Evolutionary conservation across 1,140 invertebrate species (phyloP), one percentile per base, ranked within the genome.

Genomic region (Lepidotrigona ventralis): DNA sequence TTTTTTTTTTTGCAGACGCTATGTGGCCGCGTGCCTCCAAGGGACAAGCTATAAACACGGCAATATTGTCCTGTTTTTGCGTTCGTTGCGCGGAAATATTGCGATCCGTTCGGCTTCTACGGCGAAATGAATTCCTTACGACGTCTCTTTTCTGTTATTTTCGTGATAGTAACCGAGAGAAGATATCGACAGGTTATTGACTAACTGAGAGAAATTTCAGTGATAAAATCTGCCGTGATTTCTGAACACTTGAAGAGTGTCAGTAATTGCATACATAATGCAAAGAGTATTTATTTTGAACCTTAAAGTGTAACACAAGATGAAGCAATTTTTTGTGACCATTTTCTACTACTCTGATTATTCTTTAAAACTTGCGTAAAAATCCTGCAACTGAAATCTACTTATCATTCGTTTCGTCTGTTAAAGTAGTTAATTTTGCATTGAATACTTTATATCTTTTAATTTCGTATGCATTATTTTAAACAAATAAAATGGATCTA

Each of bases 1-100:
- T 53, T 51, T 21, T 29, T 3, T 33, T 58, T 58, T 58, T 58
- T 58, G 23, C 56, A 12, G n/a, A 2, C 15, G 23, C 51, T 64
- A 64, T 21, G 70, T 39, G 60, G 17, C 5, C 21, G n/a, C 33
- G 79, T n/a, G 29, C 56, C 2, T 17, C 15, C 26, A 1, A 15
- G 29, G 17, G 29, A 66, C 39, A 6, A 23, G 17, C 26, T 29
- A 33, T 12, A 33, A 80, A 80, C 33, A 12, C 53, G 17, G 29
- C 60, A 74, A 81, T 81, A 74, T 80, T 66, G 51, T 73, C 51
- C 29, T 74, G 79, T 26, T 75, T 81, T 66, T 29, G 39, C n/a
- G 17, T 23, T 26, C 14, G 33, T 26, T 14, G 29, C 26, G 19
- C 46, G 23, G 12, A 53, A 63, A 53, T 46, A 53, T 58, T 53